Conservation (phyloP, 2,797 vertebrate species). For the Menidia menidia region DNA sequence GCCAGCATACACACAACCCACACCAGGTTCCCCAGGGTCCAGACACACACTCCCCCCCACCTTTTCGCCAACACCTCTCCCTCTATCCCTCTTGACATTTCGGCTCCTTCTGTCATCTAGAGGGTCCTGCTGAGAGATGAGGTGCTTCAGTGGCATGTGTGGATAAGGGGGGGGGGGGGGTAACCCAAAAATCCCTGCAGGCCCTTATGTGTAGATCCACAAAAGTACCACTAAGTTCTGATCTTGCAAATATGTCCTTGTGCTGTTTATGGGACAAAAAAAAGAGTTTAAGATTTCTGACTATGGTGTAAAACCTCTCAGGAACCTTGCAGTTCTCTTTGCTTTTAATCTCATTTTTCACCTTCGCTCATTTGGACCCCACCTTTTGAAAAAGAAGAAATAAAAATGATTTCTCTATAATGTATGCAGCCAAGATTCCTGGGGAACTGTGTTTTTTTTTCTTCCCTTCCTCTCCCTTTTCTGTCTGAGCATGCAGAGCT, state of each 20-base stretch:
- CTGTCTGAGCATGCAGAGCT: slow-evolving; percentile 65
- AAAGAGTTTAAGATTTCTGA: slow-evolving; percentile 19
- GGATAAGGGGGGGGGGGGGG: background rate
- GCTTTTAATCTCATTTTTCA: slow-evolving; percentile 30
- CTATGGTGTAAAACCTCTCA: slow-evolving; percentile 18
- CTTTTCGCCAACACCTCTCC: slow-evolving; percentile 55
- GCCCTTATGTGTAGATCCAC: slow-evolving; percentile 52
- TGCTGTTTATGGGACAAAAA: slow-evolving; percentile 12
- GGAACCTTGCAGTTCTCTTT: slow-evolving; percentile 19
- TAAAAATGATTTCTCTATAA: slow-evolving; percentile 67
- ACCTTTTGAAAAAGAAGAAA: slow-evolving; percentile 48
- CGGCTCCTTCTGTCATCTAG: slow-evolving; percentile 72
- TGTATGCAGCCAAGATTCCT: slow-evolving; percentile 80
- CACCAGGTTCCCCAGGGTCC: slow-evolving; percentile 54
- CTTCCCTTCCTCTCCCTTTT: slow-evolving; percentile 51
- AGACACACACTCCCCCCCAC: slow-evolving; percentile 13
- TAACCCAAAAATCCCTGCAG: slow-evolving; percentile 40
- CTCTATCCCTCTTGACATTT: slow-evolving; percentile 76
- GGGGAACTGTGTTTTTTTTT: slow-evolving; percentile 68
- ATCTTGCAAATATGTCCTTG: slow-evolving; percentile 31
- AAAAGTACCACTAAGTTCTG: slow-evolving; percentile 61
- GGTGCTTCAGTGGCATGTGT: slow-evolving; percentile 57
- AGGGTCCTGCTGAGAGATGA: slow-evolving; percentile 69
- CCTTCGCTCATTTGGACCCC: slow-evolving; percentile 66
- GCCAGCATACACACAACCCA: slow-evolving; percentile 36